Base-by-base conservation (phyloP, 1,140 invertebrate species). In the Formica selysi region DNA sequence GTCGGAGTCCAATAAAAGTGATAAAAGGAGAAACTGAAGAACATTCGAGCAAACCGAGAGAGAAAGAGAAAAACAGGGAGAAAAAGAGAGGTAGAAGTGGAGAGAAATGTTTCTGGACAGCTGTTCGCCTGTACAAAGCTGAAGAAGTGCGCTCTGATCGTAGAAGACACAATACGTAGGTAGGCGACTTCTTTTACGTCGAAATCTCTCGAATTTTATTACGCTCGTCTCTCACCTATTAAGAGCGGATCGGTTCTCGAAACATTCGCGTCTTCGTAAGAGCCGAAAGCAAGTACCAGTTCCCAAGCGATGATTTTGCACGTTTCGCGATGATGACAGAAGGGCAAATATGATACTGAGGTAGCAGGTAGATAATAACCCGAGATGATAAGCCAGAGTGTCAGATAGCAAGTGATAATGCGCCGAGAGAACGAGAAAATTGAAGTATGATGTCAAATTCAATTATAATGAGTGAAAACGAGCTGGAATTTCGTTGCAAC, bases 1-100 rank as follows among this genome's bases (percentile, higher is more conserved):
- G 79, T 71, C 84, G 44, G 7, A 36, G 70, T 19, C 87, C 74
- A 89, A 89, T 89, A 89, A 89, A 89, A 83, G 68, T 54, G 62
- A 89, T 89, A 76, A 86, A 89, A 86, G 83, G 32, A 88, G 68
- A 70, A 80, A 89, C 80, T 61, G 62, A 38, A 57, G 71, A 86
- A 74, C 57, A 59, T 67, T 79, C 29, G 38, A 89, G 22, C 41
- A 36, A 78, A 44, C 44, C 11, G 13, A 38, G n/a, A 73, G 76
- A 79, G 67, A 65, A 26, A 83, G 61, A 74, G 80, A 59, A 36
- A 41, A 44, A 29, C n/a, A 26, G 59, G 19, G 32, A 11, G 41
- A 44, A 44, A 36, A 0, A 32, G 44, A 54, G 22, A 38, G 32
- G 41, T 5, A n/a, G n/a, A 22, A 57, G 26, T 6, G 10, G 16